phyloP scores from a whole-genome alignment of 2,113 vertebrate species.

The Solea senegalensis region DNA sequence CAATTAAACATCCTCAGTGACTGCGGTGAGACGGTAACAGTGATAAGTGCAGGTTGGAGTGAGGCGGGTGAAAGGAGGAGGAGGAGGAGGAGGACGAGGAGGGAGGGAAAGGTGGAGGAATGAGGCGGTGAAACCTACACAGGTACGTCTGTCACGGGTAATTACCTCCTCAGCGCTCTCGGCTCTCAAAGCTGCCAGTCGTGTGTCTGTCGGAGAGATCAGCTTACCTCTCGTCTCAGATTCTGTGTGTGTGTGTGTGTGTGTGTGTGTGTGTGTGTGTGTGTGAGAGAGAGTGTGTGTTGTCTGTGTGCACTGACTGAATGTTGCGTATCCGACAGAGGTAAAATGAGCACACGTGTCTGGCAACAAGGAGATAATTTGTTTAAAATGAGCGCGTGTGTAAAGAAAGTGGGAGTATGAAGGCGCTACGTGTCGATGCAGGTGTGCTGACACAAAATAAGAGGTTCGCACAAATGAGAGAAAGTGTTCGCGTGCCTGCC shows the following conservation, averaged over 20 bases:
- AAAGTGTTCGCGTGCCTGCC: not conserved
- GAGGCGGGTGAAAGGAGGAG: slow-evolving; percentile 31
- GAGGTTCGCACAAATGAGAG: slow-evolving; percentile 13
- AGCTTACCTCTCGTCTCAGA: slow-evolving; percentile 64
- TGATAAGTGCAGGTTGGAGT: slow-evolving; percentile 74
- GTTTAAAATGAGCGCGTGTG: slow-evolving; percentile 6
- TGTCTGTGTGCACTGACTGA: slow-evolving; percentile 12
- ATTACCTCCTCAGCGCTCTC: slow-evolving; percentile 74
- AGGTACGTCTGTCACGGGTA: slow-evolving; percentile 79
- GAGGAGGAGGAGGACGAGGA: not conserved
- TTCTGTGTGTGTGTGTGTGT: slow-evolving; percentile 62
- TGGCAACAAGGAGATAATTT: slow-evolving; percentile 17
- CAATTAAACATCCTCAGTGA: slow-evolving; percentile 67
- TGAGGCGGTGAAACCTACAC: slow-evolving; percentile 71
- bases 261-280: slow-evolving; percentile 8
- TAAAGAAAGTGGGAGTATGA: slow-evolving; percentile 8
- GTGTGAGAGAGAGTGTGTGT: slow-evolving; percentile 12
- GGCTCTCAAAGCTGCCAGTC: slow-evolving; percentile 65
- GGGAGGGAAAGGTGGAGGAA: not conserved
- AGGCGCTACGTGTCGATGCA: slow-evolving; percentile 24
- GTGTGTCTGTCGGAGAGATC: slow-evolving; percentile 75
- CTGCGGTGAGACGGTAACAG: slow-evolving; percentile 66
- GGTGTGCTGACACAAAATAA: slow-evolving; percentile 47
- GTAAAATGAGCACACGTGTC: not conserved
- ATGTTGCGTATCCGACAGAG: slow-evolving; percentile 20